These are phyloP conservation scores for Synanthedon vespiformis DNA, from an alignment of 2,888 invertebrate species.

Conservation along the genomic window DNA sequence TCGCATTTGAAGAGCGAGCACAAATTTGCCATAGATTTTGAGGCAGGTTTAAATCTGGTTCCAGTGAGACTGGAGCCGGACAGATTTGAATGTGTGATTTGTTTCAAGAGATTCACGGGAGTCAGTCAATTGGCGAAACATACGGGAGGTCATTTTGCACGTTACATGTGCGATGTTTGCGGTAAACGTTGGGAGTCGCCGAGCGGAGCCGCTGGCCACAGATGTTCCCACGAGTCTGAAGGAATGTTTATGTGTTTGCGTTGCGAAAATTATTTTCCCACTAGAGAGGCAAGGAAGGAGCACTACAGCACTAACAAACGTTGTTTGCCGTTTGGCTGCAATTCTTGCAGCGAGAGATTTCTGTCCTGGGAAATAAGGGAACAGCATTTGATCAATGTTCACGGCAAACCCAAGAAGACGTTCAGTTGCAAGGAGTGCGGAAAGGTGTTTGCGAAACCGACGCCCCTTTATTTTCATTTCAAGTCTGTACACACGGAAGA, in stretches of 20 bases:
- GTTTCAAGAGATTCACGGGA: conserved; percentile 7
- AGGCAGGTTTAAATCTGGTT: conserved; percentile 5
- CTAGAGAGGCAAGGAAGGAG: conserved; percentile 2
- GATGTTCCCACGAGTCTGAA: not conserved
- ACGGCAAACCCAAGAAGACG: conserved; percentile 3
- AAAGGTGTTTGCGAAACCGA: conserved; percentile 3
- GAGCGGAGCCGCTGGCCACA: conserved; percentile 3
- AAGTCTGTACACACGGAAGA: conserved; percentile 6
- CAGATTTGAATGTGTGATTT: conserved; percentile 9
- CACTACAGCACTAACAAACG: conserved; percentile 4
- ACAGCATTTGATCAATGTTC: conserved; percentile 5
- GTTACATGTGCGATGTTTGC: conserved; percentile 12
- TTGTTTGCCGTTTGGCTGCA: conserved; percentile 5
- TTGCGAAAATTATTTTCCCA: conserved; percentile 5
- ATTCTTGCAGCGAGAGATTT: conserved; percentile 5
- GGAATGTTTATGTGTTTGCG: conserved; percentile 2
- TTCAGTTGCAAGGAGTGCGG: conserved; percentile 7
- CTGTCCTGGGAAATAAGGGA: conserved; percentile 2
- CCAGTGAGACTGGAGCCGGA: conserved; percentile 9
- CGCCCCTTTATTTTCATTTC: conserved; percentile 4
- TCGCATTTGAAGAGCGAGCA: conserved; percentile 11
- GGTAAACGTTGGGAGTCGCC: conserved; percentile 9
- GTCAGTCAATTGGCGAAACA: conserved; percentile 8
- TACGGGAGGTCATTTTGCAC: conserved; percentile 9
- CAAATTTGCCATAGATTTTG: conserved; percentile 5